A percentile compares a stretch with the other conserved stretches of the same genome.
phyloP scores from a whole-genome alignment of 1,140 invertebrate genomes.

The Lordiphosa collinella region DNA sequence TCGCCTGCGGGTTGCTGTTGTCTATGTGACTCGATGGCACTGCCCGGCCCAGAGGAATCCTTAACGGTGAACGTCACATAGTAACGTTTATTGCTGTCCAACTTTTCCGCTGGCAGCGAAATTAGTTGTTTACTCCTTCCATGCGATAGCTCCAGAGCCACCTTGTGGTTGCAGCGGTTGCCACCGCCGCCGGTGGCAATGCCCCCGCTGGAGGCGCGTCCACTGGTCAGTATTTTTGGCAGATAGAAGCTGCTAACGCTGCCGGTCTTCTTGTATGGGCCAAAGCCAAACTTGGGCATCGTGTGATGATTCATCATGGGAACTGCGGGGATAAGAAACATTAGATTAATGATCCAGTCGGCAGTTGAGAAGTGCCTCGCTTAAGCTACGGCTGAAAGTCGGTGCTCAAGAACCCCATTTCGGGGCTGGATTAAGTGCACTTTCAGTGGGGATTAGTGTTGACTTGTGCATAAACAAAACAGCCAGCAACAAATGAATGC shows the following conservation, averaged over 20 bases:
- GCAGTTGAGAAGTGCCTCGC: neutral
- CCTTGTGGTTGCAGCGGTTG: constrained; percentile 78
- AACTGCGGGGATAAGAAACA: constrained; percentile 80
- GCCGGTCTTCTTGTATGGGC: constrained; percentile 72
- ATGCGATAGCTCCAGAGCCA: constrained; percentile 88
- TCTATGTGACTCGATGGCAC: constrained; percentile 34
- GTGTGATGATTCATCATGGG: constrained; percentile 87
- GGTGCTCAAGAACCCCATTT: constrained; percentile 14
- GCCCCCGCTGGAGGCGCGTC: constrained; percentile 47
- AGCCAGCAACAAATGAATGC: constrained; percentile 53
- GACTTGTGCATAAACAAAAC: constrained; percentile 28
- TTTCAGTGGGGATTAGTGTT: constrained; percentile 34
- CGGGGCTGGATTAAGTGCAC: constrained; percentile 27
- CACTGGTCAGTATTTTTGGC: constrained; percentile 76
- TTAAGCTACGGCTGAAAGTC: neutral
- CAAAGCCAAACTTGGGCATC: constrained; percentile 85
- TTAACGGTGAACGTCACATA: constrained; percentile 94
- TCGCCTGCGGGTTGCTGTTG: constrained; percentile 35
- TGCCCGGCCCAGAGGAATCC: constrained; percentile 79
- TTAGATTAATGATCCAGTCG: constrained; percentile 52
- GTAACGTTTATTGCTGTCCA: constrained; percentile 93
- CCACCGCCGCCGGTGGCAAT: constrained; percentile 18
- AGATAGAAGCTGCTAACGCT: constrained; percentile 79
- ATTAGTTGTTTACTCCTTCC: constrained; percentile 90
- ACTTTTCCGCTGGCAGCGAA: constrained; percentile 89